Percentiles rank a stretch among this genome's conserved stretches.
Evolutionary conservation across 2,888 invertebrate genomes (phyloP).

Genomic region (Trimorus sp.): DNA sequence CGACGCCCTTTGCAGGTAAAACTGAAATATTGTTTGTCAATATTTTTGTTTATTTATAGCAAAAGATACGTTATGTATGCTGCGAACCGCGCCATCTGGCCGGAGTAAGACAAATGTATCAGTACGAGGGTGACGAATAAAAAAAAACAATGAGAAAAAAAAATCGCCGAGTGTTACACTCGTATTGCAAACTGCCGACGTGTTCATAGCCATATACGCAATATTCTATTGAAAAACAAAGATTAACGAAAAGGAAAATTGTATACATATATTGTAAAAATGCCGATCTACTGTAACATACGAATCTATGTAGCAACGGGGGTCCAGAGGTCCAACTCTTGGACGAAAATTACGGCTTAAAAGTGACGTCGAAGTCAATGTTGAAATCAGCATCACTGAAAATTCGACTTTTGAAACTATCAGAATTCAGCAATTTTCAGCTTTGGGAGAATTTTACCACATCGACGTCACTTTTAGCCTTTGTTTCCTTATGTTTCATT

Average conservation of each 20-base stretch:
- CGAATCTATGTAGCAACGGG: slow-evolving; percentile 38
- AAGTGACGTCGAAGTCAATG: slow-evolving; percentile 9
- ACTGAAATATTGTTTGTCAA: slow-evolving; percentile 30
- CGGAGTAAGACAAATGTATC: slow-evolving; percentile 39
- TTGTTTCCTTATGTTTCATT: neutral
- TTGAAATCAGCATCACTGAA: no score
- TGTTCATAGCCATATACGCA: slow-evolving; percentile 76
- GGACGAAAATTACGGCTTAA: slow-evolving; percentile 18
- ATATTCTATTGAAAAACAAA: slow-evolving; percentile 35
- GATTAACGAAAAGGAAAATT: slow-evolving; percentile 34
- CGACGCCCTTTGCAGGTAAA: no score
- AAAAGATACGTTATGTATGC: slow-evolving; percentile 35
- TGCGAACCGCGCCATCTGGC: slow-evolving; percentile 27
- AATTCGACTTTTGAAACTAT: no score
- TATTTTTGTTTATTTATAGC: slow-evolving; percentile 19
- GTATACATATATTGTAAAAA: slow-evolving; percentile 65
- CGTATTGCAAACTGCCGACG: slow-evolving; percentile 79
- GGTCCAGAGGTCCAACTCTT: slow-evolving; percentile 11
- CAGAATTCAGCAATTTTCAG: neutral
- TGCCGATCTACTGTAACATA: slow-evolving; percentile 59
- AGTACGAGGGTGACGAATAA: slow-evolving; percentile 32
- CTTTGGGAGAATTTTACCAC: neutral
- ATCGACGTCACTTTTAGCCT: slow-evolving; percentile 31
- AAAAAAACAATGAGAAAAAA: slow-evolving; percentile 33
- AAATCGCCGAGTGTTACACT: slow-evolving; percentile 66